Percentiles rank a stretch among this genome's conserved stretches.
Conservation (phyloP, 1,140 invertebrate genomes). For the Brachionus asplanchnoidis region DNA sequence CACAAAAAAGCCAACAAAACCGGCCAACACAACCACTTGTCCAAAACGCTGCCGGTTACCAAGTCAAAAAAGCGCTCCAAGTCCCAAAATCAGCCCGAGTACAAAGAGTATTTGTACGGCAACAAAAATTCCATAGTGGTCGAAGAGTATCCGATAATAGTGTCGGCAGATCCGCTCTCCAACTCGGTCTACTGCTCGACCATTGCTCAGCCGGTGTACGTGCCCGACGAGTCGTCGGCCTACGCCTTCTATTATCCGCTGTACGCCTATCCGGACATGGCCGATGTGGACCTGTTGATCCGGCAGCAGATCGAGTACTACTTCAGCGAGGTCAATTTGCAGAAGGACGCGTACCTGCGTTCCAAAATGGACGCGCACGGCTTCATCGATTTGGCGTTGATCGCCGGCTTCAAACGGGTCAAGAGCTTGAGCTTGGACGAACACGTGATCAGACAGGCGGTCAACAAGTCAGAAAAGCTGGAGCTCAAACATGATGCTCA, state of each 20-base stretch:
- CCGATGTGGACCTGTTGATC: neutral
- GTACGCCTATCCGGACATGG: neutral
- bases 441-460: constrained; percentile 63
- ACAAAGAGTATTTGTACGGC: constrained; percentile 39
- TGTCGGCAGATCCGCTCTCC: constrained; percentile 7
- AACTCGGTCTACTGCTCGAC: constrained; percentile 21
- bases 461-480: constrained; percentile 13
- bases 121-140: constrained; percentile 17
- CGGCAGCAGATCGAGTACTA: constrained; percentile 73
- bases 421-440: constrained; percentile 78
- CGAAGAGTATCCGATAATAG: constrained; percentile 33
- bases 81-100: constrained; percentile 7
- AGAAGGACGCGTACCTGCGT: constrained; percentile 88
- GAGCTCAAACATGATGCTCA: constrained; percentile 70
- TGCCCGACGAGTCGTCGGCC: neutral
- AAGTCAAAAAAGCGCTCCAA: constrained; percentile 7
- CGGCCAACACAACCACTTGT: neutral
- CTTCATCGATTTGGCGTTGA: constrained; percentile 81
- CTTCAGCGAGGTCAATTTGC: constrained; percentile 92
- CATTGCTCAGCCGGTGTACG: neutral
- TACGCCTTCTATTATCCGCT: neutral
- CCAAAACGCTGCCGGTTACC: neutral
- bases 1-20: neutral
- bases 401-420: constrained; percentile 91
- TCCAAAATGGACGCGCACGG: constrained; percentile 92